Percentiles rank a stretch among this genome's conserved stretches.
Evolutionary conservation across 1,140 invertebrate genomes (phyloP).

Genomic region (Diuraphis noxia): DNA sequence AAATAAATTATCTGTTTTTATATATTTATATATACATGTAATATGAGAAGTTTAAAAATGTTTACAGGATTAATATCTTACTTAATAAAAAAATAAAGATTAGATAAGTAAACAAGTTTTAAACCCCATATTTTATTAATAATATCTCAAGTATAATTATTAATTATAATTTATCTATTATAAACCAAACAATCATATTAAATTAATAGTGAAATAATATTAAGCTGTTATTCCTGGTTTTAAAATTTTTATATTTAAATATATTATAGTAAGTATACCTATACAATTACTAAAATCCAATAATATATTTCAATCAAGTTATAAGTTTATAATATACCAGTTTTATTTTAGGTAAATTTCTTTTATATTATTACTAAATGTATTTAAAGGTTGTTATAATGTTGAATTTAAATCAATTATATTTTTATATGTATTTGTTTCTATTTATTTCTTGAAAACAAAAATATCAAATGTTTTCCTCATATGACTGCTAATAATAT

Average conservation of each 20-base stretch:
- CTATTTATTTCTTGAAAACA: neutral
- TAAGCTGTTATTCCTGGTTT: neutral
- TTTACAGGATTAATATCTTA: neutral
- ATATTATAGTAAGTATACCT: neutral
- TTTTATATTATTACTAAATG: neutral
- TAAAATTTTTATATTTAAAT: neutral
- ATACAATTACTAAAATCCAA: neutral
- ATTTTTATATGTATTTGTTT: neutral
- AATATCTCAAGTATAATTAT: neutral
- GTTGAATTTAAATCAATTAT: neutral
- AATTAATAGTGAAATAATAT: neutral
- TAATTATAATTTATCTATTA: too few species aligned
- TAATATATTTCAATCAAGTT: neutral
- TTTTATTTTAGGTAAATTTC: neutral
- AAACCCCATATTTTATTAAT: neutral
- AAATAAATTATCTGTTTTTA: neutral
- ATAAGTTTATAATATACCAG: neutral
- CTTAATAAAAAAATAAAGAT: neutral
- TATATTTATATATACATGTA: neutral
- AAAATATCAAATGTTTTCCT: neutral
- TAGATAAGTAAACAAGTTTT: neutral
- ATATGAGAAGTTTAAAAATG: neutral
- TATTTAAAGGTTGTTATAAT: neutral
- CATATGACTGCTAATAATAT: neutral
- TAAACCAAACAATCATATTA: neutral